Base-by-base conservation (phyloP, 2,113 vertebrate species). In the Calyptommatus sinebrachiatus region DNA sequence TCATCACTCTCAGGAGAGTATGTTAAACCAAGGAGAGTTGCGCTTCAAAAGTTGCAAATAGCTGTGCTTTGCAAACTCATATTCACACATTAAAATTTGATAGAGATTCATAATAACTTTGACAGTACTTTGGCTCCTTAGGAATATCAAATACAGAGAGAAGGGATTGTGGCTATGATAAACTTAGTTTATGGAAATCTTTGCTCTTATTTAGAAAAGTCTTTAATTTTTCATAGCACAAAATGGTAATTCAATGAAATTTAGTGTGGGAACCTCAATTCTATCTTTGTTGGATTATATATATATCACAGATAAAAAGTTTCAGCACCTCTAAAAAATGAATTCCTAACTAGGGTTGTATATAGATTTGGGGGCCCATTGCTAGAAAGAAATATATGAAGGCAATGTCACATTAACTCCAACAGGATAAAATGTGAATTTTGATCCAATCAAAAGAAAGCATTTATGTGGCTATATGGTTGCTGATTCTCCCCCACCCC, bases 61-160 rank as follows among this genome's bases (percentile, higher is more conserved):
- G 91, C 73, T 83, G 85, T 80, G 89, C 78, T 80, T 85, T 88
- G 62, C 68, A 79, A 76, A 88, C 76, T 84, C 87, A 85, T 72
- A 85, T 18, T 82, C 79, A 74, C 73, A 86, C 77, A 88, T 73
- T 83, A 90, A 88, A 88, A 91, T 85, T 83, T 83, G 82, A 88
- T 90, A 91, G 86, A 90, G 87, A 60, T 82, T 88, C 83, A 88
- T 88, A 88, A 92, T 90, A 83, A 87, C 71, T 86, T 77, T 90
- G 91, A 80, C 89, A 82, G 83, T 81, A 79, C 77, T 57, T 57
- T 77, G 63, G 16, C 3, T 84, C 35, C 84, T 86, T 84, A 78
- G 79, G 85, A 86, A 86, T 87, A 77, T 22, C 20, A 35, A 81
- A 68, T 84, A 84, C 85, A 22, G 57, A 7, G 28, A 24, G n/a